Evolutionary conservation across 2,113 vertebrate species (phyloP).

Genomic region (Muntiacus reevesi): DNA sequence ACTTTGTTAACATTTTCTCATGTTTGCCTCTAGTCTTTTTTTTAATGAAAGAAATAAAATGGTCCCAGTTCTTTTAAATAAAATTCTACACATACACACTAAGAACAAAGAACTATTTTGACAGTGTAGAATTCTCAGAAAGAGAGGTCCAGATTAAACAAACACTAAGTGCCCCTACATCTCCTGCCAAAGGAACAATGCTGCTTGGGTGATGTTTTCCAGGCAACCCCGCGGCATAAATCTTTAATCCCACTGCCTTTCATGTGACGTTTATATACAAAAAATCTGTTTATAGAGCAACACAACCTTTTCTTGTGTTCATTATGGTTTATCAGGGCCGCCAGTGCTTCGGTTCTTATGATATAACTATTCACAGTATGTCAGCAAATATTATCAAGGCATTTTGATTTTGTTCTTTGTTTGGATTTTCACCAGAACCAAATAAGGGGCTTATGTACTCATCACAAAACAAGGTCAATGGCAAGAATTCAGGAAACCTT

Average conservation of each 20-base stretch:
- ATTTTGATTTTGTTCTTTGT: constrained; percentile 74
- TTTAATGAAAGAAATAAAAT: constrained; percentile 20
- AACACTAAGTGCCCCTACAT: constrained; percentile 62
- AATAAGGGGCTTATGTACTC: constrained; percentile 72
- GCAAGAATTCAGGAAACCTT: neutral
- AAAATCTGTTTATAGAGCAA: constrained; percentile 78
- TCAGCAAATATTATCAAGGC: constrained; percentile 61
- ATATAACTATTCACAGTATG: neutral
- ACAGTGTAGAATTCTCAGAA: constrained; percentile 59
- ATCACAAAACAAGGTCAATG: constrained; percentile 73
- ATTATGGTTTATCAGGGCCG: constrained; percentile 46
- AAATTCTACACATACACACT: constrained; percentile 39
- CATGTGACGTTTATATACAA: constrained; percentile 79
- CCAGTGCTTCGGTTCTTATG: constrained; percentile 53
- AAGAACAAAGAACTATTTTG: constrained; percentile 64
- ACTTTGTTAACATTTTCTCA: constrained; percentile 17
- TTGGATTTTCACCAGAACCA: constrained; percentile 76
- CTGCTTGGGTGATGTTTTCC: constrained; percentile 76
- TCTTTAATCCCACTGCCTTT: constrained; percentile 76
- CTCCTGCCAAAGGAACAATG: constrained; percentile 72
- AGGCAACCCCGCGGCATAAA: constrained; percentile 70
- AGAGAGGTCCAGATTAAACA: constrained; percentile 74
- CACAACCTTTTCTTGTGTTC: constrained; percentile 72
- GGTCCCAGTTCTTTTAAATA: constrained; percentile 60
- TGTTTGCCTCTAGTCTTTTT: neutral